Percentiles rank a stretch among this genome's conserved stretches.
phyloP scores from a whole-genome alignment of 2,797 vertebrate species.

The Pangasius macronema region DNA sequence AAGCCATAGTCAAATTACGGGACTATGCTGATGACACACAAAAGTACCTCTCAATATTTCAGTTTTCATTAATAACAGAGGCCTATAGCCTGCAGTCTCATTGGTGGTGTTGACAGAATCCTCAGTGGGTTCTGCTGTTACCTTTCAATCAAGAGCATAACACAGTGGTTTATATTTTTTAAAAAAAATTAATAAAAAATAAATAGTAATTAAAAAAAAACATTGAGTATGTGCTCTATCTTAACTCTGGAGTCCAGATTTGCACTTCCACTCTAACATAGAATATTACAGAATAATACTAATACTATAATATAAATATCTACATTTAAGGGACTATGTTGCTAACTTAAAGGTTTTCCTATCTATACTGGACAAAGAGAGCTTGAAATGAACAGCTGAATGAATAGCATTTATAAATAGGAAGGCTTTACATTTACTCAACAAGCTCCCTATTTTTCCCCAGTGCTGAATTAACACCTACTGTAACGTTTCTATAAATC shows the following conservation, averaged over 20 bases:
- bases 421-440: conserved; percentile 44
- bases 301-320: not conserved
- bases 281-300: not conserved
- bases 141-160: conserved; percentile 11
- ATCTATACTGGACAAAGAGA: conserved; percentile 15
- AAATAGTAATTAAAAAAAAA: not conserved
- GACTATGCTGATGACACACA: conserved; percentile 47
- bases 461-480: conserved; percentile 9
- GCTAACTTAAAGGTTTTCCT: not conserved
- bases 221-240: not conserved
- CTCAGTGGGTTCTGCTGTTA: not conserved
- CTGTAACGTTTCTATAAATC: not conserved
- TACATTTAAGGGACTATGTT: not conserved
- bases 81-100: conserved; percentile 15
- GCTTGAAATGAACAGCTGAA: conserved; percentile 40
- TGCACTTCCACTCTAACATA: not conserved
- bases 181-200: not conserved
- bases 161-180: not conserved
- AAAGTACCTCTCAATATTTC: conserved; percentile 42
- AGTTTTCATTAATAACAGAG: conserved; percentile 40
- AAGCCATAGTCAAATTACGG: conserved; percentile 54
- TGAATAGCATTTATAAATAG: conserved; percentile 42
- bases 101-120: conserved; percentile 4
- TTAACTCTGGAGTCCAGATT: not conserved
- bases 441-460: conserved; percentile 48